These are phyloP conservation scores for Mycetomoellerius zeteki DNA, from an alignment of 1,140 invertebrate species.

Conservation along the genomic window DNA sequence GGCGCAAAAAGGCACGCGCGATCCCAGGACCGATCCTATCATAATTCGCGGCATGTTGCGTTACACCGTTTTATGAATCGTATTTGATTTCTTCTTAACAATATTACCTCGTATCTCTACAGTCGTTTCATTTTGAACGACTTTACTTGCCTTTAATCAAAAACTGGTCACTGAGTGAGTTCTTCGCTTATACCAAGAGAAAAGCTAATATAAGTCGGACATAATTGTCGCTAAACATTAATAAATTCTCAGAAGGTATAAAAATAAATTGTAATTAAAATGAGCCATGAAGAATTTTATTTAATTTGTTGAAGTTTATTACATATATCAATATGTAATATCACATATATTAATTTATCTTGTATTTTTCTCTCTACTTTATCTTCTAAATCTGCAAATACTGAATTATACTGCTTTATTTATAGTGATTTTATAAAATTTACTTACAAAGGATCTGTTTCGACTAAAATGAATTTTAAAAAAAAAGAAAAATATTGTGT, in stretches of 20 bases:
- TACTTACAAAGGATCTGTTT: not conserved
- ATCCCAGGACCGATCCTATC: conserved; percentile 18
- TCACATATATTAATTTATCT: not conserved
- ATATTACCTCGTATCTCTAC: conserved; percentile 22
- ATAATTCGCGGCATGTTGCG: not conserved
- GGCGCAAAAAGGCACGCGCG: conserved; percentile 5
- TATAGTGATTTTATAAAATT: not conserved
- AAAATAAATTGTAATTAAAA: not conserved
- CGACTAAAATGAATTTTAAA: not conserved
- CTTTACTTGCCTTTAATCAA: not conserved
- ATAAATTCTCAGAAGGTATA: not conserved
- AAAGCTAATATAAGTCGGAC: not conserved
- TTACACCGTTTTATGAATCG: conserved; percentile 26
- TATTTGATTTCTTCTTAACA: conserved; percentile 27
- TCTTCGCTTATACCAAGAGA: not conserved
- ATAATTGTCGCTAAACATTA: not conserved
- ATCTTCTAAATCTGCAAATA: not conserved
- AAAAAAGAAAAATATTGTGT: not conserved
- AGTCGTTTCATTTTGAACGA: conserved; percentile 2
- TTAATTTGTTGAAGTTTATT: not conserved
- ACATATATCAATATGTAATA: too few relatives aligned
- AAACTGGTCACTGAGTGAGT: not conserved
- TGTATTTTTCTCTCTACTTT: not conserved
- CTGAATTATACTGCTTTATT: not conserved
- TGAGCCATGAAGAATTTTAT: not conserved